Evolutionary conservation across 2,797 vertebrate genomes (phyloP).

Genomic region (Pseudotriccus pelzelni): DNA sequence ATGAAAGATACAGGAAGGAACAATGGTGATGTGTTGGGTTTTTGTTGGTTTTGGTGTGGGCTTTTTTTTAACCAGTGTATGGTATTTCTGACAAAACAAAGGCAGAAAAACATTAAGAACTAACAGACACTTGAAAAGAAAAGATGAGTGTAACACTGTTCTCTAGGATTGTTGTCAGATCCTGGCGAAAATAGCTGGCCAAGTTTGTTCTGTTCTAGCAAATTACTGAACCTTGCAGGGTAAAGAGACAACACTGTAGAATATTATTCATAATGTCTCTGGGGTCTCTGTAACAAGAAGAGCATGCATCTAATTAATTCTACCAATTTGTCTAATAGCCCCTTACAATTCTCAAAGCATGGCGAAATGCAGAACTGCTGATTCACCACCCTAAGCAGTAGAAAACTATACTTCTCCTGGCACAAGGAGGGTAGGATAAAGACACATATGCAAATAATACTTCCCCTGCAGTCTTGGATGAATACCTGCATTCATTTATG

Average conservation of each 20-base stretch:
- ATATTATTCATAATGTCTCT: conserved; percentile 10
- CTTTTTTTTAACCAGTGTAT: background rate
- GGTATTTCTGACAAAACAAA: background rate
- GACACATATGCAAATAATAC: background rate
- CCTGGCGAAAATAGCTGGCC: conserved; percentile 1
- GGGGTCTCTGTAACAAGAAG: conserved; percentile 2
- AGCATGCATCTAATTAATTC: conserved; percentile 15
- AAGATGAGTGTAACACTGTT: background rate
- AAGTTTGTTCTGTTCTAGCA: conserved; percentile 9
- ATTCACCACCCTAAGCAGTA: background rate
- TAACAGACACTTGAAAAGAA: background rate
- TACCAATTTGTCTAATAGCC: background rate
- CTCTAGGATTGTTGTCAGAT: conserved; percentile 24
- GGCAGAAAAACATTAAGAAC: background rate
- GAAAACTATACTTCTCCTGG: background rate
- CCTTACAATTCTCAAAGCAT: conserved; percentile 2
- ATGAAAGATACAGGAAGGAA: background rate
- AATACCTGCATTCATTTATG: background rate
- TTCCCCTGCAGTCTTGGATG: background rate
- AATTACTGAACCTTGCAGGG: background rate
- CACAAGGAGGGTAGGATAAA: background rate
- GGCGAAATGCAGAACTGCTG: background rate
- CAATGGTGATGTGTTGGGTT: background rate
- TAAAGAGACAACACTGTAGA: background rate
- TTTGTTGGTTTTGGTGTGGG: background rate